phyloP scores from a whole-genome alignment of 2,888 invertebrate species.

The Nomada flava region DNA sequence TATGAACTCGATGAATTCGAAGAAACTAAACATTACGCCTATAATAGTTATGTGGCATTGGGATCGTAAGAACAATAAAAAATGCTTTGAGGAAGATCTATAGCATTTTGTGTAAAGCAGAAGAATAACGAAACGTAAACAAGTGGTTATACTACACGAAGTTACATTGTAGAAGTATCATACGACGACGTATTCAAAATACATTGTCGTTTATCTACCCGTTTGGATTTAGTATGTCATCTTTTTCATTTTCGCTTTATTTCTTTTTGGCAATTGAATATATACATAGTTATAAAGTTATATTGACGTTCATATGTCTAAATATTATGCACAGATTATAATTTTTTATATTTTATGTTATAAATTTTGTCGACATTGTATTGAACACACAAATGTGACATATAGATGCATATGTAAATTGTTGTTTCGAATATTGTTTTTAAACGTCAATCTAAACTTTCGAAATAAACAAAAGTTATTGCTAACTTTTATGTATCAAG shows the following conservation, averaged over 20 bases:
- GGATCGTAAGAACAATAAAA: neutral
- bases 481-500: too few relatives aligned
- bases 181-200: neutral
- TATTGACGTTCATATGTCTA: neutral
- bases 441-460: too few relatives aligned
- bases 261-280: neutral
- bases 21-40: too few relatives aligned
- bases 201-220: neutral
- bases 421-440: too few relatives aligned
- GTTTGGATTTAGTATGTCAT: neutral
- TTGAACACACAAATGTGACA: too few relatives aligned
- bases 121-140: neutral
- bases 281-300: neutral
- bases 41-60: too few relatives aligned
- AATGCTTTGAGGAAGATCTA: neutral
- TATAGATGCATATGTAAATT: too few relatives aligned
- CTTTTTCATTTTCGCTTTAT: neutral
- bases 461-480: too few relatives aligned
- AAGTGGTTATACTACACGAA: neutral
- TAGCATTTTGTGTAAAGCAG: neutral
- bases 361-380: too few relatives aligned
- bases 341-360: too few relatives aligned
- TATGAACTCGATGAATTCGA: too few relatives aligned
- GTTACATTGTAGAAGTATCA: slow-evolving; percentile 9
- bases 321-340: neutral